Conservation (phyloP, 2,113 vertebrate species). For the Ameiurus melas region DNA sequence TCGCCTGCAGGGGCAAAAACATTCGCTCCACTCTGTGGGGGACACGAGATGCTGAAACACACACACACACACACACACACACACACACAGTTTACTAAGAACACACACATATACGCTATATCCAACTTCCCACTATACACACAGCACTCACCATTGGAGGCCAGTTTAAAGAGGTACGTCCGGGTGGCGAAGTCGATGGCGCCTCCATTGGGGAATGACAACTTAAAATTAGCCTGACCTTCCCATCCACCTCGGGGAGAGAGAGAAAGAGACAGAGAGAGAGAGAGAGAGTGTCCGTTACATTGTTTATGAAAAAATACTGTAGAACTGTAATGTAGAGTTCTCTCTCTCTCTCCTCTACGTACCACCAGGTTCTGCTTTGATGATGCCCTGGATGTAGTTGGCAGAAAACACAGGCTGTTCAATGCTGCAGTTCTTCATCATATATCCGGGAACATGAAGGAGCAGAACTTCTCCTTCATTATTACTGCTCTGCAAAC, state of each 20-base stretch:
- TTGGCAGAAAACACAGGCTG: conserved; percentile 92
- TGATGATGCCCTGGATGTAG: conserved; percentile 88
- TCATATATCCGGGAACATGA: conserved; percentile 92
- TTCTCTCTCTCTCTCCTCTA: not conserved
- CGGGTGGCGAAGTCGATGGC: conserved; percentile 90
- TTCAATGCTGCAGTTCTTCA: conserved; percentile 88
- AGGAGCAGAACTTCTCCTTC: conserved; percentile 85
- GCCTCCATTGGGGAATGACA: conserved; percentile 88
- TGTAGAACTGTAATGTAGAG: conserved; percentile 50
- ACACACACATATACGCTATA: conserved; percentile 22
- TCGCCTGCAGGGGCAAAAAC: conserved; percentile 68
- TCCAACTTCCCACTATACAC: not conserved
- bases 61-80: conserved; percentile 27
- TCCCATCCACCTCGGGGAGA: conserved; percentile 89
- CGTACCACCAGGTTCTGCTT: conserved; percentile 79
- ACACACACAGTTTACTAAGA: conserved; percentile 22
- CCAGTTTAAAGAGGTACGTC: conserved; percentile 85
- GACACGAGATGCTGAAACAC: conserved; percentile 68
- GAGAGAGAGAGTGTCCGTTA: conserved; percentile 28
- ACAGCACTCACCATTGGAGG: conserved; percentile 78
- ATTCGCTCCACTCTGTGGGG: conserved; percentile 67
- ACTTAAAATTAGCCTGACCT: conserved; percentile 87
- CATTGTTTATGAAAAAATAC: not conserved
- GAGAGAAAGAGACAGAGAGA: conserved; percentile 20
- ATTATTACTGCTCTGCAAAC: conserved; percentile 80